A percentile compares a stretch with the other conserved stretches of the same genome.
Conservation (phyloP, 1,140 invertebrate genomes). For the Drosophila nasuta region DNA sequence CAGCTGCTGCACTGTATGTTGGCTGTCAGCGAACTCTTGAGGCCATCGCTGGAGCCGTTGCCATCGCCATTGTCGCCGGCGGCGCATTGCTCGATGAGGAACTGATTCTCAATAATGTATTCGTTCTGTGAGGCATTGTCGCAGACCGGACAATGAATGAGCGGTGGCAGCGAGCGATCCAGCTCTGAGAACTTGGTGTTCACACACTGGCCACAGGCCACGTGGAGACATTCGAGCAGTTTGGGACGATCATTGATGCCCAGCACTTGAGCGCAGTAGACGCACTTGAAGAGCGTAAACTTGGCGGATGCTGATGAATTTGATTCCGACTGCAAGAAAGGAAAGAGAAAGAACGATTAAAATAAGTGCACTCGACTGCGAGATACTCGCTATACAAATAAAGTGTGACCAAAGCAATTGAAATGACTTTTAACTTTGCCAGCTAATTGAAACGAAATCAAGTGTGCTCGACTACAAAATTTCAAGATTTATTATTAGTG, state of each 20-base stretch:
- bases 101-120: constrained; percentile 91
- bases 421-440: too few relatives aligned
- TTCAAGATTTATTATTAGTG: too few relatives aligned
- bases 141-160: constrained; percentile 87
- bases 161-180: constrained; percentile 85
- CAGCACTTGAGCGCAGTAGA: constrained; percentile 89
- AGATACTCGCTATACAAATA: too few relatives aligned
- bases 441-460: too few relatives aligned
- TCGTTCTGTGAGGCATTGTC: constrained; percentile 87
- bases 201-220: constrained; percentile 91
- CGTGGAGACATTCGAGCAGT: constrained; percentile 94
- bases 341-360: not conserved
- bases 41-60: constrained; percentile 52
- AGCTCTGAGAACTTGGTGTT: constrained; percentile 89
- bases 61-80: constrained; percentile 79
- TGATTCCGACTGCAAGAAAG: constrained; percentile 72
- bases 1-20: constrained; percentile 91
- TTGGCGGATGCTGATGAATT: constrained; percentile 85
- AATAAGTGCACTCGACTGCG: too few relatives aligned
- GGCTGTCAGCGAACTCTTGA: constrained; percentile 54
- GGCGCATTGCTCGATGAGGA: constrained; percentile 88
- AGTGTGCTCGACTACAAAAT: too few relatives aligned
- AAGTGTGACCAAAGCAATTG: too few relatives aligned
- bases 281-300: constrained; percentile 85
- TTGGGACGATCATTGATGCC: constrained; percentile 89